Evolutionary conservation across 2,888 invertebrate species (phyloP), one percentile per base, ranked within the genome.

Genomic region (Mythimna vitellina): DNA sequence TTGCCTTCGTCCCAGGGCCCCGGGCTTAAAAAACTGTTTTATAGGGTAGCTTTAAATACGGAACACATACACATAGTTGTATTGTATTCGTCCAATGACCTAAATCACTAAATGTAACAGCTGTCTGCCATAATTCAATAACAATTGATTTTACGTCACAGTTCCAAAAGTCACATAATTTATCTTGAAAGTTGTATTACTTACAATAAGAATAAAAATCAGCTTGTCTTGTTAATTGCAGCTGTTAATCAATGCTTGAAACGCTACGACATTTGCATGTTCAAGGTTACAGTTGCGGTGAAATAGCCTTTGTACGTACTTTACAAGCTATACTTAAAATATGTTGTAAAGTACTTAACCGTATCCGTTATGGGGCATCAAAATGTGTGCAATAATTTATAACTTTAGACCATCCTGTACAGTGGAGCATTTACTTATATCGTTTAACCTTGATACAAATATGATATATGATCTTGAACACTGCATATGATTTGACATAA

Each of bases 321-420:
- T 73, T 78, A 80, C 46, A 78, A 66, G 64, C 53, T 66, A 75
- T 68, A 85, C 71, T 80, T 80, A 76, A 80, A 80, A 65, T 78
- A 81, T 73, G 74, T 74, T 84, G 81, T 72, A 83, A 81, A 74
- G 77, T 78, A 81, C 71, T 81, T 74, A 65, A 38, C 49, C 20
- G 53, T 81, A 81, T 82, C 81, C 84, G 78, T 72, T 81, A 72
- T 64, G 74, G 83, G 29, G 69, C 78, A 73, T 81, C 82, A 60
- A 73, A 73, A 60, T 53, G 60, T 83, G 51, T 67, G 76, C 62
- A 76, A 81, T 76, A 64, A 66, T 57, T 53, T 62, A 80, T 70
- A 72, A 64, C 58, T 67, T 66, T 49, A n/a, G 70, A 63, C 51
- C 76, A 83, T 75, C 65, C 65, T 69, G 57, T 72, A 46, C 20